phyloP scores from a whole-genome alignment of 2,888 invertebrate species.

The Yponomeuta plumbellus region DNA sequence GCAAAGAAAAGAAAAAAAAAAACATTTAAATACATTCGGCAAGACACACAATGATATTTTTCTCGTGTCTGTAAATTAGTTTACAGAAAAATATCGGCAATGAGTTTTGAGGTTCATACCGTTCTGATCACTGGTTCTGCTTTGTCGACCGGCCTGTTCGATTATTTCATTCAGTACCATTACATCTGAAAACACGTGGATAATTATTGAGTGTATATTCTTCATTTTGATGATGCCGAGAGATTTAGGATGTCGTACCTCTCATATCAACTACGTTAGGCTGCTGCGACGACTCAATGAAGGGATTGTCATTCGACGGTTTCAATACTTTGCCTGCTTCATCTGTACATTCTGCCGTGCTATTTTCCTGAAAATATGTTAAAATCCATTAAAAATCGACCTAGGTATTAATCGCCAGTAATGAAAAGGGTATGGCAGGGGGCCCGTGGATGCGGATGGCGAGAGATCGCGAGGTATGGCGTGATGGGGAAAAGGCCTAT shows the following conservation, averaged over 20 bases:
- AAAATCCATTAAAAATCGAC: background rate
- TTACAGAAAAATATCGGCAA: background rate
- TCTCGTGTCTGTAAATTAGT: background rate
- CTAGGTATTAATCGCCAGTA: background rate
- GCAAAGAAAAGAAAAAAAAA: background rate
- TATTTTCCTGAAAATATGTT: slow-evolving; percentile 80
- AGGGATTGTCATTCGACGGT: slow-evolving; percentile 91
- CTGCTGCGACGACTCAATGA: slow-evolving; percentile 90
- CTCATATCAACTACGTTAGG: slow-evolving; percentile 96
- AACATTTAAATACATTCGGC: background rate
- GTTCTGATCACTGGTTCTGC: slow-evolving; percentile 90
- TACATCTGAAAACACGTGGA: slow-evolving; percentile 82
- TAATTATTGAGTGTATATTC: slow-evolving; percentile 7
- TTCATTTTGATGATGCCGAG: too few species aligned
- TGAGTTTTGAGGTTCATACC: slow-evolving; percentile 76
- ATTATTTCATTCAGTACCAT: slow-evolving; percentile 98
- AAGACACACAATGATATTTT: slow-evolving; percentile 7
- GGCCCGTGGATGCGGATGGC: too few species aligned
- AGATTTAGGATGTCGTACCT: slow-evolving; percentile 76
- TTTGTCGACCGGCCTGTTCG: slow-evolving; percentile 94
- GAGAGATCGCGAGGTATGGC: too few species aligned
- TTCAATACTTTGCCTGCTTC: slow-evolving; percentile 87
- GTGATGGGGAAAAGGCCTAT: too few species aligned
- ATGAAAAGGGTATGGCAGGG: too few species aligned
- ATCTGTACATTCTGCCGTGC: slow-evolving; percentile 83